phyloP scores from a whole-genome alignment of 2,113 vertebrate genomes.

The Dipodomys merriami region DNA sequence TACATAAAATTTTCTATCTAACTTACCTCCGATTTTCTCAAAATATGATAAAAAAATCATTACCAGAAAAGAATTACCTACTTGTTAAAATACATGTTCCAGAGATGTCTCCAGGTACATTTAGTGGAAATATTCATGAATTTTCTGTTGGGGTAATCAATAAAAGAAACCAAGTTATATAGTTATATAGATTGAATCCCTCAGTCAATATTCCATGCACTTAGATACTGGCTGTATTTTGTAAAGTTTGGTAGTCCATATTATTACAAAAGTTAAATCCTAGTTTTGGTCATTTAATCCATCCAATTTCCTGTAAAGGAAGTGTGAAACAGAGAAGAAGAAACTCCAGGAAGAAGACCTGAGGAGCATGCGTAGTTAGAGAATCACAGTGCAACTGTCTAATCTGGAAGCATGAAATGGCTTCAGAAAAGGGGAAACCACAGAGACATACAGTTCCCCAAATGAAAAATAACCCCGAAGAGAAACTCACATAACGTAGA shows the following conservation, averaged over 20 bases:
- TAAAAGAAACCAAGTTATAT: neutral
- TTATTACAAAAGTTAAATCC: neutral
- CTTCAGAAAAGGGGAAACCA: neutral
- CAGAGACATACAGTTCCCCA: neutral
- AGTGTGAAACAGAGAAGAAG: conserved; percentile 11
- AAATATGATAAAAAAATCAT: neutral
- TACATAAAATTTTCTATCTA: neutral
- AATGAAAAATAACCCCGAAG: neutral
- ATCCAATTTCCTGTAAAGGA: conserved; percentile 29
- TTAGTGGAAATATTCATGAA: neutral
- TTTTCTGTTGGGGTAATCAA: neutral
- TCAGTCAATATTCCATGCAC: neutral
- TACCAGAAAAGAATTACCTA: neutral
- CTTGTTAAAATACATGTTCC: neutral
- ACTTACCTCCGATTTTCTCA: neutral
- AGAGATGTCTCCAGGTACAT: neutral
- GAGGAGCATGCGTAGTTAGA: neutral
- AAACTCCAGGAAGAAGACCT: neutral
- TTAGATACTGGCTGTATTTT: neutral
- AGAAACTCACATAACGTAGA: neutral
- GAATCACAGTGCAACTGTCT: conserved; percentile 5
- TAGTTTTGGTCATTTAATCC: conserved; percentile 15
- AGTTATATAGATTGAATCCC: neutral
- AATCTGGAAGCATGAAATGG: conserved; percentile 53
- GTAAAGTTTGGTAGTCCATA: neutral